phyloP scores from a whole-genome alignment of 2,797 vertebrate species.

The Spea hammondii region DNA sequence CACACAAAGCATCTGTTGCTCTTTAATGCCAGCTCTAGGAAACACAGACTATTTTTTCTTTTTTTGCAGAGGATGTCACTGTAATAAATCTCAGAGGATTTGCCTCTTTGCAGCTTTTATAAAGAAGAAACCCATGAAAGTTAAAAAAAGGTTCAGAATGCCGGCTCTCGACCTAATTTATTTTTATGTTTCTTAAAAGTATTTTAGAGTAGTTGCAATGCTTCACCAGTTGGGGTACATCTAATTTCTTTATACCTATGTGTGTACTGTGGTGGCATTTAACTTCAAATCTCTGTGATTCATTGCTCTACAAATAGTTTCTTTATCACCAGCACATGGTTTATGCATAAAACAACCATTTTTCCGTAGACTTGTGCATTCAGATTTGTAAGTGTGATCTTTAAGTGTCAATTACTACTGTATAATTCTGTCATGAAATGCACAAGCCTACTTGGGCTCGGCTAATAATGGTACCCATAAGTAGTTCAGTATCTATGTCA shows the following conservation, averaged over 20 bases:
- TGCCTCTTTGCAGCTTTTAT: constrained; percentile 43
- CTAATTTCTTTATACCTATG: constrained; percentile 10
- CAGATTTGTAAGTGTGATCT: no score
- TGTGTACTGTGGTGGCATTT: constrained; percentile 5
- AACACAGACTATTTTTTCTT: constrained; percentile 10
- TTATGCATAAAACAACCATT: no score
- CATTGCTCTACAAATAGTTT: not conserved
- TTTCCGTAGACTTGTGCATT: no score
- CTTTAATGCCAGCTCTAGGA: constrained; percentile 30
- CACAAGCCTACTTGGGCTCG: no score
- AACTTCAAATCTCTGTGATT: constrained; percentile 1
- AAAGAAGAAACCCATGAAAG: constrained; percentile 44
- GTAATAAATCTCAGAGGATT: constrained; percentile 49
- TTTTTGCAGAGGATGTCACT: constrained; percentile 37
- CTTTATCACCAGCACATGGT: no score
- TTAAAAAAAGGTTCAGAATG: constrained; percentile 41
- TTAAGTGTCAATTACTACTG: no score
- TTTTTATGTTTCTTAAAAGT: constrained; percentile 38
- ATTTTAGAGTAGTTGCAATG: constrained; percentile 20
- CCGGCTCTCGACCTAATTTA: constrained; percentile 38
- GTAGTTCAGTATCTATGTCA: no score
- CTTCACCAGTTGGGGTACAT: constrained; percentile 10
- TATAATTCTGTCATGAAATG: no score
- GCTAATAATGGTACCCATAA: no score
- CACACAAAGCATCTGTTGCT: not conserved